Evolutionary conservation across 2,797 vertebrate species (phyloP).

Genomic region (Varecia variegata): DNA sequence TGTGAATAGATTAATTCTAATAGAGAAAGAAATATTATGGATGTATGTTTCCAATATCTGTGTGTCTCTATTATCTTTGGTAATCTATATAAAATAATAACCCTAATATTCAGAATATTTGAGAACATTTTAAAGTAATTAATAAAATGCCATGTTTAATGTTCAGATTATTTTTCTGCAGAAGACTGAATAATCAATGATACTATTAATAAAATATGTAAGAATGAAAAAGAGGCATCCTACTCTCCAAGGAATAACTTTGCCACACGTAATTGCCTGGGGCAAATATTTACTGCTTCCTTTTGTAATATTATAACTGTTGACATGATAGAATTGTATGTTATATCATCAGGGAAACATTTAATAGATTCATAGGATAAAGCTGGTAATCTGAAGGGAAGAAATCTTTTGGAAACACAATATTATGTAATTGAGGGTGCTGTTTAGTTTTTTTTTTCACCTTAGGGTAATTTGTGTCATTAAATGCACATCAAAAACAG

Average conservation of each 20-base stretch:
- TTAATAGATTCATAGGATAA: background rate
- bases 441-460: background rate
- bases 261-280: background rate
- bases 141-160: slow-evolving; percentile 23
- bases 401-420: background rate
- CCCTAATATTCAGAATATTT: background rate
- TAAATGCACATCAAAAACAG: background rate
- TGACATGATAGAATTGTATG: background rate
- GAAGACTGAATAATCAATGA: background rate
- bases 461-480: background rate
- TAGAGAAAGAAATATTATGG: background rate
- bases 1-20: slow-evolving; percentile 28
- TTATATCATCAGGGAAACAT: background rate
- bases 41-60: background rate
- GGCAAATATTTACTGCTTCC: background rate
- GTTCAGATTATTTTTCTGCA: slow-evolving; percentile 36
- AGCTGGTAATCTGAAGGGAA: background rate
- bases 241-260: background rate
- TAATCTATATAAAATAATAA: slow-evolving; percentile 3
- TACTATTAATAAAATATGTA: background rate
- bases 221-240: background rate
- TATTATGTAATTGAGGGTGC: background rate
- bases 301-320: background rate
- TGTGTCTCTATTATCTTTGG: background rate
- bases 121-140: background rate